Evolutionary conservation across 2,888 invertebrate genomes (phyloP), one percentile per base, ranked within the genome.

Genomic region (Sminthurides aquaticus): DNA sequence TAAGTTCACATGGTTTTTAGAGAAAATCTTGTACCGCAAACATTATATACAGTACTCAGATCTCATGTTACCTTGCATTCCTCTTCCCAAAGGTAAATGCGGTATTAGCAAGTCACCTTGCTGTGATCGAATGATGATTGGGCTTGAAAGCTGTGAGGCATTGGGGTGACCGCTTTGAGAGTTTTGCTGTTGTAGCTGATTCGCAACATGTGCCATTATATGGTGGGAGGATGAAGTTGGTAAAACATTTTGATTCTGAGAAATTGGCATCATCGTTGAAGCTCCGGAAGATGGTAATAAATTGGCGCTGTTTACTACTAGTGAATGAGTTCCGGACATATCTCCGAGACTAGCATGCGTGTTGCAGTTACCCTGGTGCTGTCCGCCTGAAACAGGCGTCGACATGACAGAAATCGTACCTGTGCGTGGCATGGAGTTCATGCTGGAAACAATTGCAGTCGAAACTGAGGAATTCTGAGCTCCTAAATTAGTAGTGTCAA

Each of bases 41-140:
- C n/a, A n/a, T n/a, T n/a, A n/a, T n/a, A n/a, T n/a, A n/a, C n/a
- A n/a, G n/a, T n/a, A n/a, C n/a, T n/a, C n/a, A n/a, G n/a, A n/a
- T n/a, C n/a, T n/a, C n/a, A n/a, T n/a, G n/a, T 26, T 67, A 71
- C 74, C 71, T 69, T 69, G 71, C 27, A 70, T 52, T 20, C 72
- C 72, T 61, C 71, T 63, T 18, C 70, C 70, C 24, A 74, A 55
- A 3, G 72, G 63, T 28, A 74, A 54, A 49, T 72, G 70, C 15
- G 74, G 74, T 55, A 72, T 69, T 56, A 74, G 66, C 64, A 72
- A 67, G 52, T 71, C 72, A n/a, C 73, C 73, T 28, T 68, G 66
- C 24, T 68, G 64, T n/a, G 71, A 71, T 49, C 71, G 67, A 61
- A 73, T 71, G 49, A 73, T 69, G 27, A 73, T 71, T 25, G 73